phyloP scores from a whole-genome alignment of 2,113 vertebrate species.

The Apus apus region DNA sequence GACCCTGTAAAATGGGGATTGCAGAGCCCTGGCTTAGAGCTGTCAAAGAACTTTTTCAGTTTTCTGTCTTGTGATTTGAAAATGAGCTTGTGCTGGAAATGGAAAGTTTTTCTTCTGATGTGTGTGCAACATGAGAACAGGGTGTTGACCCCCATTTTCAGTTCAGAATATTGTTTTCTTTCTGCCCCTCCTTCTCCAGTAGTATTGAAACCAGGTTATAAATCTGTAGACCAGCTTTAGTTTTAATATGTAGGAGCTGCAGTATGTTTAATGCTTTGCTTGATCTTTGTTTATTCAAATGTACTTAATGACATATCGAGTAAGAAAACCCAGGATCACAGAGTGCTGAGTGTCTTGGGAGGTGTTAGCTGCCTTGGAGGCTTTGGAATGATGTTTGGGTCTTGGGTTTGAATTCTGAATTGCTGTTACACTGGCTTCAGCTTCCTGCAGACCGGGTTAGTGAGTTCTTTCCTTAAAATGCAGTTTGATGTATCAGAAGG shows the following conservation, averaged over 20 bases:
- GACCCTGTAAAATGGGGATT: background rate
- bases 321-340: background rate
- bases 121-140: background rate
- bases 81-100: background rate
- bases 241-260: conserved; percentile 25
- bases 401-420: background rate
- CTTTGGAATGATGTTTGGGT: background rate
- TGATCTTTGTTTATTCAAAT: conserved; percentile 59
- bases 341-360: background rate
- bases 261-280: background rate
- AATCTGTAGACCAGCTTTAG: conserved; percentile 32
- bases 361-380: background rate
- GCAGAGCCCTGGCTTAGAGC: background rate
- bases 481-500: background rate
- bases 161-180: background rate
- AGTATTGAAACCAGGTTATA: background rate
- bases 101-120: background rate
- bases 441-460: conserved; percentile 3
- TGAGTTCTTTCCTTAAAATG: conserved; percentile 20
- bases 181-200: background rate
- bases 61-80: background rate
- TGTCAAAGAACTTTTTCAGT: background rate
- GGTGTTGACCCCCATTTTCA: background rate
- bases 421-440: background rate
- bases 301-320: conserved; percentile 34